phyloP scores from a whole-genome alignment of 2,888 invertebrate genomes.

The Harpalus rubripes region DNA sequence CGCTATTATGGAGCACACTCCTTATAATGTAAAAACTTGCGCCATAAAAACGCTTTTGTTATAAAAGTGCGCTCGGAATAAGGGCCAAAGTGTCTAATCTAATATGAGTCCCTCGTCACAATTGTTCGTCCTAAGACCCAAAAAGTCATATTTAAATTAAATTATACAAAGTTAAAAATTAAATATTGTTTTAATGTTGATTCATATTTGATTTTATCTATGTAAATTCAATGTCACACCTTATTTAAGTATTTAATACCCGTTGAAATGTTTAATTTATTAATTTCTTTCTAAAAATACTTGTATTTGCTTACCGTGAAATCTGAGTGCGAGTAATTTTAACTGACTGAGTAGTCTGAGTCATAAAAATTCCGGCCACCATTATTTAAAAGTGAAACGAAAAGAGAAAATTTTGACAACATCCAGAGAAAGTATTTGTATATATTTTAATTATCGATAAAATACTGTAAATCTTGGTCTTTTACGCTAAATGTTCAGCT shows the following conservation, averaged over 20 bases:
- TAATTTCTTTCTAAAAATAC: not conserved
- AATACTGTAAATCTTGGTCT: constrained; percentile 36
- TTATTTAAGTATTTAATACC: not conserved
- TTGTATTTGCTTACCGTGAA: constrained; percentile 13
- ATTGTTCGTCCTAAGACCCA: no score
- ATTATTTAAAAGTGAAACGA: constrained; percentile 64
- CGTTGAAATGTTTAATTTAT: not conserved
- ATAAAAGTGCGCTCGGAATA: no score
- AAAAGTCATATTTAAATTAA: no score
- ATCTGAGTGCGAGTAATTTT: constrained; percentile 30
- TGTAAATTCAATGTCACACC: not conserved
- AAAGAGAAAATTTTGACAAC: constrained; percentile 63
- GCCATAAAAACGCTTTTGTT: no score
- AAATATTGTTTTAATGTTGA: no score
- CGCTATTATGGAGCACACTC: no score
- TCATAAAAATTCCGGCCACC: constrained; percentile 31
- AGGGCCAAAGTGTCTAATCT: no score
- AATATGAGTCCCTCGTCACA: no score
- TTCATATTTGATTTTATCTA: not conserved
- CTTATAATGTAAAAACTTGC: no score
- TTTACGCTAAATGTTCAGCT: constrained; percentile 18
- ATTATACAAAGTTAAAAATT: no score
- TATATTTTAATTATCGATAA: constrained; percentile 59
- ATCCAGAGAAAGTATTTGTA: constrained; percentile 62
- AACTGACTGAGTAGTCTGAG: not conserved